Evolutionary conservation across 2,113 vertebrate species (phyloP).

Genomic region (Cepphus grylle): DNA sequence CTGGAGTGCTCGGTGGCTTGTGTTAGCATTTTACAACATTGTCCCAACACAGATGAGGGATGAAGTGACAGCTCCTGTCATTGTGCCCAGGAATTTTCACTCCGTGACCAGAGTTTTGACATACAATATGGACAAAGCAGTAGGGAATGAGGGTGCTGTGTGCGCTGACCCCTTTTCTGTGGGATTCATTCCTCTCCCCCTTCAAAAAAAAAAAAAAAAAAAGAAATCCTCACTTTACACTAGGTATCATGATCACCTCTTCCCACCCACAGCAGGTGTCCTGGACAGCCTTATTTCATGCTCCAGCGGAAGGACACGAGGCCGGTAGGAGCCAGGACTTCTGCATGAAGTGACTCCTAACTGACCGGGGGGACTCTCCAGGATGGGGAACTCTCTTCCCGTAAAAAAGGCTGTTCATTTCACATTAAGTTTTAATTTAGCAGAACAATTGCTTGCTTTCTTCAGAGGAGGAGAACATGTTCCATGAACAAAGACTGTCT

Average conservation of each 20-base stretch:
- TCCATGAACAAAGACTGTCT: constrained; percentile 36
- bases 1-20: not conserved
- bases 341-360: not conserved
- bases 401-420: not conserved
- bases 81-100: constrained; percentile 3
- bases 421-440: constrained; percentile 40
- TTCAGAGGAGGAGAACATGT: constrained; percentile 8
- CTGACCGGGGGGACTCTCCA: not conserved
- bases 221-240: not conserved
- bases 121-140: not conserved
- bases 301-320: not conserved
- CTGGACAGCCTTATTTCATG: not conserved
- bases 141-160: not conserved
- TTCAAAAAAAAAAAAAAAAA: not conserved
- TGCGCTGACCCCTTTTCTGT: not conserved
- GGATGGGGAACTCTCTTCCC: not conserved
- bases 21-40: not conserved
- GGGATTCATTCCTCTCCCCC: not conserved
- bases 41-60: not conserved
- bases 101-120: not conserved
- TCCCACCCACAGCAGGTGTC: not conserved
- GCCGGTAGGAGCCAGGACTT: not conserved
- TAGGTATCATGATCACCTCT: not conserved
- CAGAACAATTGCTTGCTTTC: constrained; percentile 33
- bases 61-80: not conserved